Evolutionary conservation across 2,888 invertebrate genomes (phyloP).

Genomic region (Cosmia pyralina): DNA sequence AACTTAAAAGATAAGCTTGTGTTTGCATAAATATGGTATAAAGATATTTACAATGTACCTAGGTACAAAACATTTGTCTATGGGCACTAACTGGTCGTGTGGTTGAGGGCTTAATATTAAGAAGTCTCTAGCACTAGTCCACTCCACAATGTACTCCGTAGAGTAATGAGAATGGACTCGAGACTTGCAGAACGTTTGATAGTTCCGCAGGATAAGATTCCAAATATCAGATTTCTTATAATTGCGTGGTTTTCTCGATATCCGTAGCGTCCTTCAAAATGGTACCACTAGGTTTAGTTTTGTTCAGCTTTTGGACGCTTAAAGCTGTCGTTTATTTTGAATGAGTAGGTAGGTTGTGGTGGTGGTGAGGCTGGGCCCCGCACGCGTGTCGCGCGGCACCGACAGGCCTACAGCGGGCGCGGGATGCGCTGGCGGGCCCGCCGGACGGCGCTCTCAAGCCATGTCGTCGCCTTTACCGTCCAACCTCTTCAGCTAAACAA

Average conservation of each 20-base stretch:
- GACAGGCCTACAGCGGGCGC: conserved; percentile 49
- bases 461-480: conserved; percentile 86
- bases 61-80: conserved; percentile 12
- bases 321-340: conserved; percentile 56
- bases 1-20: conserved; percentile 29
- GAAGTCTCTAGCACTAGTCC: conserved; percentile 50
- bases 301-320: conserved; percentile 34
- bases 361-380: conserved; percentile 17
- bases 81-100: conserved; percentile 46
- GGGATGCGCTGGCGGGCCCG: conserved; percentile 28
- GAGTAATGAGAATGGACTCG: conserved; percentile 60
- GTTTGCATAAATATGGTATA: conserved; percentile 46
- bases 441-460: conserved; percentile 77
- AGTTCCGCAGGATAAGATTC: conserved; percentile 38
- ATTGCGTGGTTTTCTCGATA: conserved; percentile 37
- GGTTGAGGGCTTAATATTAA: conserved; percentile 38
- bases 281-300: conserved; percentile 36
- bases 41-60: conserved; percentile 60
- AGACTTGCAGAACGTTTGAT: conserved; percentile 29
- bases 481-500: conserved; percentile 84
- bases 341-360: conserved; percentile 39
- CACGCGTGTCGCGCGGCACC: conserved; percentile 40
- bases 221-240: conserved; percentile 40
- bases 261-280: conserved; percentile 29
- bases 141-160: conserved; percentile 58